phyloP scores from a whole-genome alignment of 2,888 invertebrate genomes.

The Andrena trimmerana region DNA sequence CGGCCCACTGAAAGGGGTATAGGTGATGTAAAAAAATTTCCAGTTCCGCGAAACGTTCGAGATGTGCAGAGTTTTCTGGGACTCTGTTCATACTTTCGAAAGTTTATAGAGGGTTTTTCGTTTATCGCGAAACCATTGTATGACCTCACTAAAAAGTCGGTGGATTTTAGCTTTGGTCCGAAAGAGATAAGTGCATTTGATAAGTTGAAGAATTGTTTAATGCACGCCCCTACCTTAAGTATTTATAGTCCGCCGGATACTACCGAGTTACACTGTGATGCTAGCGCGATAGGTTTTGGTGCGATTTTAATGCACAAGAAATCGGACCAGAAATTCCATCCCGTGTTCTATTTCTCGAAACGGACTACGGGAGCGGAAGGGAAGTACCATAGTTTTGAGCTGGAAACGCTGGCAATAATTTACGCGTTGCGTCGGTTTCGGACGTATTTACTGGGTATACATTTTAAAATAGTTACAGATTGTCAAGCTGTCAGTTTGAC shows the following conservation, averaged over 20 bases:
- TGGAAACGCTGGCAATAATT: conserved; percentile 72
- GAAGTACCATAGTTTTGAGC: conserved; percentile 78
- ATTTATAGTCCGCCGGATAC: conserved; percentile 39
- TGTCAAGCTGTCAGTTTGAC: conserved; percentile 13
- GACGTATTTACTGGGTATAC: conserved; percentile 65
- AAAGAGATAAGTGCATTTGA: too few species aligned
- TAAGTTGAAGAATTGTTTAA: too few species aligned
- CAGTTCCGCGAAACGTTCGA: neutral
- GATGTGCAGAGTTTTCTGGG: conserved; percentile 11
- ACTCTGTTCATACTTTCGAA: conserved; percentile 17
- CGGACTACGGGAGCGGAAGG: conserved; percentile 72
- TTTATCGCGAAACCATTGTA: conserved; percentile 1
- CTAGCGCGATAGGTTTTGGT: conserved; percentile 68
- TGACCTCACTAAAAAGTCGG: neutral
- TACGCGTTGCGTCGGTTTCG: conserved; percentile 70
- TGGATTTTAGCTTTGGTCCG: neutral
- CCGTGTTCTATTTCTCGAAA: conserved; percentile 78
- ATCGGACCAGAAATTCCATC: conserved; percentile 71
- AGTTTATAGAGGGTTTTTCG: conserved; percentile 8
- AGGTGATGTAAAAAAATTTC: neutral
- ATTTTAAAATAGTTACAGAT: neutral
- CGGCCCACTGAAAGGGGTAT: neutral
- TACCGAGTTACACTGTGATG: conserved; percentile 81
- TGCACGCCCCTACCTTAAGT: too few species aligned
- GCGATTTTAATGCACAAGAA: conserved; percentile 77